Percentiles rank a stretch among this genome's conserved stretches.
phyloP scores from a whole-genome alignment of 2,888 invertebrate species.

The Nyleta sp. region DNA sequence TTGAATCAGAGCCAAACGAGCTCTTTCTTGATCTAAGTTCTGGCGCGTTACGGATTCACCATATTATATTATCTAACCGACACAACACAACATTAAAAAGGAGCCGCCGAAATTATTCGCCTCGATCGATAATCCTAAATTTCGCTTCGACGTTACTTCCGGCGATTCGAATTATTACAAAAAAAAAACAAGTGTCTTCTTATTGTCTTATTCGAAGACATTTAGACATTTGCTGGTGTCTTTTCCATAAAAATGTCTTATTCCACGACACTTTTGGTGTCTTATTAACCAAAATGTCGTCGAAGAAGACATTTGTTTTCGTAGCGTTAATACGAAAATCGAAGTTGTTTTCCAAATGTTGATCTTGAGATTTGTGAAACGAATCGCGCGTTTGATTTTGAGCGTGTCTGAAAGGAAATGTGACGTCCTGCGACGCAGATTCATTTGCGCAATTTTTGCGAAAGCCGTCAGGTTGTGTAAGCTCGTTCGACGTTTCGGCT shows the following conservation, averaged over 20 bases:
- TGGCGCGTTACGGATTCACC: conserved; percentile 56
- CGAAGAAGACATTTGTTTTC: too few relatives aligned
- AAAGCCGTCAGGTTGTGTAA: conserved; percentile 7
- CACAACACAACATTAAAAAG: conserved; percentile 34
- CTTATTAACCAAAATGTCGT: too few relatives aligned
- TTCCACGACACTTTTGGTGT: too few relatives aligned
- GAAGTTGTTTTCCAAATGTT: too few relatives aligned
- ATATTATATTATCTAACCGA: conserved; percentile 52
- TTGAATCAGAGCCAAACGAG: conserved; percentile 63
- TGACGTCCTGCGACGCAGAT: neutral
- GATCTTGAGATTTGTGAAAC: too few relatives aligned
- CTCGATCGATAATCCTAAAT: conserved; percentile 15
- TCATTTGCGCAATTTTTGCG: conserved; percentile 18
- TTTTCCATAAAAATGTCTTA: too few relatives aligned
- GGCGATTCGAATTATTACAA: too few relatives aligned
- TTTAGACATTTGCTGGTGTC: too few relatives aligned
- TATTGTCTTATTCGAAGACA: too few relatives aligned
- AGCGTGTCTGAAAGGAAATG: neutral
- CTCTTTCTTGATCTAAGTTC: conserved; percentile 55
- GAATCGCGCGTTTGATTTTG: too few relatives aligned
- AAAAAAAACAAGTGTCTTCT: too few relatives aligned
- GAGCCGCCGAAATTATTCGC: conserved; percentile 4
- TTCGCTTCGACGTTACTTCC: conserved; percentile 5
- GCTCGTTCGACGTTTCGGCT: conserved; percentile 23
- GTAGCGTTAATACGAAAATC: too few relatives aligned